A percentile compares a stretch with the other conserved stretches of the same genome.
phyloP scores from a whole-genome alignment of 2,797 vertebrate genomes.

The Kryptopterus vitreolus region DNA sequence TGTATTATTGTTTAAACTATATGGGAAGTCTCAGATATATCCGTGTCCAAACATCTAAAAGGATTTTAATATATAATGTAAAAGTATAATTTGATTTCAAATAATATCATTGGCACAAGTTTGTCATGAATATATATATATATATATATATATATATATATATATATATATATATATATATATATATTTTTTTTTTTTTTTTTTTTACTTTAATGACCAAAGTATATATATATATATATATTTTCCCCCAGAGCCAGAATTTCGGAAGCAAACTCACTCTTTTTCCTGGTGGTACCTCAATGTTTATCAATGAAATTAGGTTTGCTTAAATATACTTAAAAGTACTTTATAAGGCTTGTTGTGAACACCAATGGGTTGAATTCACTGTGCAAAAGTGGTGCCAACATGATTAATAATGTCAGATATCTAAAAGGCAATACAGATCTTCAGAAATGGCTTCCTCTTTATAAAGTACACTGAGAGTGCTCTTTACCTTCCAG shows the following conservation, averaged over 20 bases:
- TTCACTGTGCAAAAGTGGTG: conserved; percentile 8
- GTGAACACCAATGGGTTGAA: conserved; percentile 10
- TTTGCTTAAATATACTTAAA: conserved; percentile 7
- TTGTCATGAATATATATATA: too few relatives aligned
- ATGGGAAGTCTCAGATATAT: not conserved
- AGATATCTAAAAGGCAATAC: conserved; percentile 6
- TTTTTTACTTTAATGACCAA: too few relatives aligned
- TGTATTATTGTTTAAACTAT: not conserved
- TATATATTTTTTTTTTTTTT: too few relatives aligned
- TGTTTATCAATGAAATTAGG: not conserved
- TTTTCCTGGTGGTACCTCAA: not conserved
- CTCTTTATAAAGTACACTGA: conserved; percentile 24
- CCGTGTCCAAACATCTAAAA: not conserved
- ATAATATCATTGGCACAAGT: too few relatives aligned
- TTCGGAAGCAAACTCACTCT: not conserved
- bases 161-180: too few relatives aligned
- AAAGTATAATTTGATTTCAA: too few relatives aligned
- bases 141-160: too few relatives aligned
- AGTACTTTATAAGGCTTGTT: not conserved
- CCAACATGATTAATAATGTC: conserved; percentile 8
- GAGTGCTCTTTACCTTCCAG: conserved; percentile 29
- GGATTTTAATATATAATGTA: too few relatives aligned
- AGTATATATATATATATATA: too few relatives aligned
- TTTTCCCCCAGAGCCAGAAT: too few relatives aligned
- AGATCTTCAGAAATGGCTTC: conserved; percentile 14